phyloP scores from a whole-genome alignment of 1,140 invertebrate species.

The Galleria mellonella region DNA sequence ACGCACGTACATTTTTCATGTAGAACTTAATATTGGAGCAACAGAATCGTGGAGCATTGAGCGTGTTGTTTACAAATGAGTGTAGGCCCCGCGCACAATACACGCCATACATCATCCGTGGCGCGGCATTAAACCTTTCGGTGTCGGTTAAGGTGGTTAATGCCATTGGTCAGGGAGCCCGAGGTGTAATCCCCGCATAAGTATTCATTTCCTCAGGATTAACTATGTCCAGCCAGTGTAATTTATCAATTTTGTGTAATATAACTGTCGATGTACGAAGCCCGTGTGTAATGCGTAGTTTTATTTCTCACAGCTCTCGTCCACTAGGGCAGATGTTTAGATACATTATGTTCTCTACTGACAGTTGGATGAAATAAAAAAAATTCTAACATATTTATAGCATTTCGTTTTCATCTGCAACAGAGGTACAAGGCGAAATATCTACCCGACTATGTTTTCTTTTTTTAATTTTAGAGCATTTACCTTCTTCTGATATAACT shows the following conservation, averaged over 20 bases:
- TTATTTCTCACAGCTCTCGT: too few species aligned
- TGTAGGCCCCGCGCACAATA: slow-evolving; percentile 25
- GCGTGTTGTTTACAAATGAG: slow-evolving; percentile 27
- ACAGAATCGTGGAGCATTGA: slow-evolving; percentile 16
- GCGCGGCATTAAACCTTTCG: neutral
- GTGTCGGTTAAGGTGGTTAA: neutral
- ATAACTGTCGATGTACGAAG: neutral
- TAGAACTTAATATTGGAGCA: slow-evolving; percentile 37
- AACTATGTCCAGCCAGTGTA: slow-evolving; percentile 38
- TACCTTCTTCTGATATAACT: too few species aligned
- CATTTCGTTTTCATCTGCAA: too few species aligned
- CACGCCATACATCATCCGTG: slow-evolving; percentile 28
- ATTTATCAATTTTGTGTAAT: slow-evolving; percentile 50
- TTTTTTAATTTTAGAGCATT: too few species aligned
- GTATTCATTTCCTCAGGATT: slow-evolving; percentile 47
- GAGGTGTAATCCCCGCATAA: slow-evolving; percentile 44
- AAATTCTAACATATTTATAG: too few species aligned
- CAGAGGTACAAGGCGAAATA: too few species aligned
- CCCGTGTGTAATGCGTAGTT: too few species aligned
- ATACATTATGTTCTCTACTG: too few species aligned
- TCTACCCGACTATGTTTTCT: too few species aligned
- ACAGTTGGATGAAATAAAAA: too few species aligned
- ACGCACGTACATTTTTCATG: slow-evolving; percentile 36
- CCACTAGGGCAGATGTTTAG: too few species aligned
- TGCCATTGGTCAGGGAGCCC: slow-evolving; percentile 5